A percentile compares a stretch with the other conserved stretches of the same genome.
phyloP scores from a whole-genome alignment of 2,113 vertebrate genomes.

The Drymodes brunneopygia region DNA sequence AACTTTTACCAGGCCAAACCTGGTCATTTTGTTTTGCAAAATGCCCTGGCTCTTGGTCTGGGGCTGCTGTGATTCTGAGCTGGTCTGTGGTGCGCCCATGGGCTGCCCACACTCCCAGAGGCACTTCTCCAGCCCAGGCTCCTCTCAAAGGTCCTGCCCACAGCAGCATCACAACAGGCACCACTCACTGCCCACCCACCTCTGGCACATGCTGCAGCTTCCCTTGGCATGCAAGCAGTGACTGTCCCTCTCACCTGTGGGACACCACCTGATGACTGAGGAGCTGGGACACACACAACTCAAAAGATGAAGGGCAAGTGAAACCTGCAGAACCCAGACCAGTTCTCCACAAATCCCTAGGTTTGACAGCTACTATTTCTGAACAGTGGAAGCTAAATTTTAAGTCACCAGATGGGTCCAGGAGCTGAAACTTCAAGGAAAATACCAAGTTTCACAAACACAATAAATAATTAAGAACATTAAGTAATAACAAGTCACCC shows the following conservation, averaged over 20 bases:
- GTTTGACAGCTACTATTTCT: not conserved
- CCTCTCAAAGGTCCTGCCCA: rapidly evolving
- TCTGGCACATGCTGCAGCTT: not conserved
- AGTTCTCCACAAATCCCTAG: not conserved
- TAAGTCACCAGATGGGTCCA: not conserved
- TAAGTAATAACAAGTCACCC: not conserved
- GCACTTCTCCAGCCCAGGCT: not conserved
- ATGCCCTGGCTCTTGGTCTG: not conserved
- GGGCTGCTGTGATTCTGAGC: not conserved
- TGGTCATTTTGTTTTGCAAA: not conserved
- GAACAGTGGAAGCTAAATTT: not conserved
- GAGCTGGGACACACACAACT: not conserved
- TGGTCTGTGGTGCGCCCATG: rapidly evolving
- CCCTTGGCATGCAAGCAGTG: rapidly evolving
- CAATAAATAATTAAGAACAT: not conserved
- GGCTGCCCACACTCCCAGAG: not conserved
- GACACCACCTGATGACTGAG: not conserved
- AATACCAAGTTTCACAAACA: not conserved
- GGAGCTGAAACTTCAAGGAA: not conserved
- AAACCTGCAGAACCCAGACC: not conserved
- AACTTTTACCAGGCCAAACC: not conserved
- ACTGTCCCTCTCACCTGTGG: rapidly evolving
- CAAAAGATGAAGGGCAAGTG: not conserved
- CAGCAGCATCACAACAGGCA: not conserved
- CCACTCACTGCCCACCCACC: rapidly evolving